Base-by-base conservation (phyloP, 2,888 invertebrate species). In the Ectropis crepuscularia region DNA sequence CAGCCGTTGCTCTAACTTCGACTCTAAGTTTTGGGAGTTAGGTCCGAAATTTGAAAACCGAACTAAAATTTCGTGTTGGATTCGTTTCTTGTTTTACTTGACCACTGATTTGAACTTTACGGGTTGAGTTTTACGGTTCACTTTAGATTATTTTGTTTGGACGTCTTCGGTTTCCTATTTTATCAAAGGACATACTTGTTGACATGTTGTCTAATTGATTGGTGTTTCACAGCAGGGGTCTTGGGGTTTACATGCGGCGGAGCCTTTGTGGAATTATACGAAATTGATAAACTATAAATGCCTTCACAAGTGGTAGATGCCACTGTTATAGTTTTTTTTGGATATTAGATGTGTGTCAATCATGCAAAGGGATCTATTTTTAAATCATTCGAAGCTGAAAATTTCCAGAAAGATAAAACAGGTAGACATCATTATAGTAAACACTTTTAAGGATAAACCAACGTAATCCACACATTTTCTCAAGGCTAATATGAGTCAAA, bases 131-230 rank as follows among this genome's bases (percentile, higher is more conserved):
- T 82, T 90, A 92, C 71, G 88, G 89, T 86, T 81, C 81, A 82
- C 70, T 85, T 88, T 89, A 58, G 80, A 78, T 76, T 81, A 81
- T 72, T 66, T 76, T 61, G 67, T 61, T 70, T 70, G 43, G 67
- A 68, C 70, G 65, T 72, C 71, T 76, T 82, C 83, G 85, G 84
- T 82, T 81, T 83, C 81, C 80, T 79, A 81, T 81, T 79, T 86
- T 89, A 87, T 87, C 85, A 86, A 90, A 88, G 87, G 89, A 90
- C 91, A 88, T 83, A 92, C 90, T 92, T 92, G 92, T 92, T 92
- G 92, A 92, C 92, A 92, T 90, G 91, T 91, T 91, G 87, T 92
- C 91, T 92, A 92, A 92, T 92, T 92, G 92, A 92, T 92, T 87
- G 91, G 91, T 88, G 88, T 86, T 89, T 88, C 92, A 76, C 92